phyloP scores from a whole-genome alignment of 2,113 vertebrate species.

The Dunckerocampus dactyliophorus region DNA sequence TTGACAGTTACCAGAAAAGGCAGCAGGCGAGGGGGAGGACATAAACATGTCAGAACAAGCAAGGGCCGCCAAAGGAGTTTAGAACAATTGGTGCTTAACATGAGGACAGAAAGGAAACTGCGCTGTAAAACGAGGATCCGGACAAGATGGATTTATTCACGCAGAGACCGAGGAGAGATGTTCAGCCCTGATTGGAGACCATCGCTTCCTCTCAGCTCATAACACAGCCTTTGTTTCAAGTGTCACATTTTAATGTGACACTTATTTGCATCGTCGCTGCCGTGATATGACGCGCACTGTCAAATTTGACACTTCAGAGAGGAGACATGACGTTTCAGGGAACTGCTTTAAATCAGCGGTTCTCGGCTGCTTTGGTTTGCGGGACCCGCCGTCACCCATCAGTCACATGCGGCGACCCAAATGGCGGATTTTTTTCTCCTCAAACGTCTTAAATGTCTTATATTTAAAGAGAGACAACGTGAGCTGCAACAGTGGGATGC shows the following conservation, averaged over 20 bases:
- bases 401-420: too few relatives aligned
- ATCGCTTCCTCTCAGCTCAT: conserved; percentile 44
- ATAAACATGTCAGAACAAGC: conserved; percentile 61
- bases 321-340: too few relatives aligned
- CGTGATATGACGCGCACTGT: conserved; percentile 2
- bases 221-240: conserved; percentile 41
- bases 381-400: too few relatives aligned
- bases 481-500: too few relatives aligned
- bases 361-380: too few relatives aligned
- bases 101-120: background rate
- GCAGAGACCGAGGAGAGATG: conserved; percentile 21
- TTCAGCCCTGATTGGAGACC: conserved; percentile 29
- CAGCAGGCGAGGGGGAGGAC: conserved; percentile 29
- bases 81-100: background rate
- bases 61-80: conserved; percentile 13
- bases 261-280: conserved; percentile 26
- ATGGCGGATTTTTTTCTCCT: too few relatives aligned
- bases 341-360: too few relatives aligned
- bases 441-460: too few relatives aligned
- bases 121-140: background rate
- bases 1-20: conserved; percentile 23
- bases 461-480: too few relatives aligned
- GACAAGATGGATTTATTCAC: background rate
- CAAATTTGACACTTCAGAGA: too few relatives aligned
- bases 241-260: conserved; percentile 38